phyloP scores from a whole-genome alignment of 2,113 vertebrate genomes.

The Lathamus discolor region DNA sequence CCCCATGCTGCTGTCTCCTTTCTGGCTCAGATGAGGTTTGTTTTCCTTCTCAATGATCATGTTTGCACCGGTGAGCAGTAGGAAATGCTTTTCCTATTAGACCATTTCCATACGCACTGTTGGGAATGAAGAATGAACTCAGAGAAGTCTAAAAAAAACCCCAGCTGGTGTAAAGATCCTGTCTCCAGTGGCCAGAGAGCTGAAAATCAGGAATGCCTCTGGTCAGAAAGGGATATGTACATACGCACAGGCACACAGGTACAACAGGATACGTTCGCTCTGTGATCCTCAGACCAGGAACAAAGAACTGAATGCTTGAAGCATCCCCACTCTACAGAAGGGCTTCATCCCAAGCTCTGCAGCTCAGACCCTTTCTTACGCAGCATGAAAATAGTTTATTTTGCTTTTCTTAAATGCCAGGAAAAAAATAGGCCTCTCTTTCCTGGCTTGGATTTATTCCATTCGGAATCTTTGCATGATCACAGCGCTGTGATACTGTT shows the following conservation, averaged over 20 bases:
- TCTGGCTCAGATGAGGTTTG: conserved; percentile 44
- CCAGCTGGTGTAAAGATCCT: neutral
- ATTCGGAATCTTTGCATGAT: neutral
- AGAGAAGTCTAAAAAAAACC: neutral
- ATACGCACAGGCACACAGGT: neutral
- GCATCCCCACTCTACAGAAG: neutral
- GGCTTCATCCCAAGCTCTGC: neutral
- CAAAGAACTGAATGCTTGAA: neutral
- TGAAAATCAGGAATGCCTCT: neutral
- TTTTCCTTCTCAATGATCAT: conserved; percentile 40
- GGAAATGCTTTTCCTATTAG: conserved; percentile 41
- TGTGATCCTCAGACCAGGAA: neutral
- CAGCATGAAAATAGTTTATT: neutral
- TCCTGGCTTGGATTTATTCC: neutral
- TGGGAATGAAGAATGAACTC: conserved; percentile 13
- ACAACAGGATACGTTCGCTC: neutral
- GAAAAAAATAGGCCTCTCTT: neutral
- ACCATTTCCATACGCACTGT: neutral
- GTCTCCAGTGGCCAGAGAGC: neutral
- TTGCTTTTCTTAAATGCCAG: neutral
- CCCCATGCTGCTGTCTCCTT: conserved; percentile 32
- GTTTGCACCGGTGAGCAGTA: conserved; percentile 45
- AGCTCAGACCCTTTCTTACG: neutral
- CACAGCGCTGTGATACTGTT: neutral
- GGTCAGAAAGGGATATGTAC: neutral